A percentile compares a stretch with the other conserved stretches of the same genome.
These are phyloP conservation scores for Umimayanthus kanabou DNA, from an alignment of 92 coral and sea anemone species.

Conservation along the genomic window DNA sequence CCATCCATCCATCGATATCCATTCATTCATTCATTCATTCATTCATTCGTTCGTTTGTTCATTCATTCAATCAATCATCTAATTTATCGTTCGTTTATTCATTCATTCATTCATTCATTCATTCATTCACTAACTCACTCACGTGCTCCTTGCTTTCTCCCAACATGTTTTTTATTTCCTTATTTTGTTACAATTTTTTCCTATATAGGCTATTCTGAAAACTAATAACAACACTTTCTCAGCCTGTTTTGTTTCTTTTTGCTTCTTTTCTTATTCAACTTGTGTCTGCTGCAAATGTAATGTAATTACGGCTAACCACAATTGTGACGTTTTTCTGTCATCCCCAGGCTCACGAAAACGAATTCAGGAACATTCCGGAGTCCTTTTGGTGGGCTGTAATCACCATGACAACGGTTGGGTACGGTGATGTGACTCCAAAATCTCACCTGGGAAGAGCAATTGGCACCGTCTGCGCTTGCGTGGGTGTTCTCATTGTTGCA, in stretches of 20 bases:
- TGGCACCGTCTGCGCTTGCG: constrained; percentile 97
- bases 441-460: constrained; percentile 78
- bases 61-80: background rate
- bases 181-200: no score
- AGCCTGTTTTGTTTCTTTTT: no score
- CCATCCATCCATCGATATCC: background rate
- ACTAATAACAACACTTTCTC: no score
- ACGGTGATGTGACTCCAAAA: constrained; percentile 93
- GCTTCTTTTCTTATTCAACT: no score
- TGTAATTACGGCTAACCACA: background rate
- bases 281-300: no score
- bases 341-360: constrained; percentile 30
- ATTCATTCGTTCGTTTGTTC: background rate
- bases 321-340: constrained; percentile 33
- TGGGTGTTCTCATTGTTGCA: constrained; percentile 96
- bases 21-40: background rate
- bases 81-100: background rate
- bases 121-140: background rate
- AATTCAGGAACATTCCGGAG: constrained; percentile 86
- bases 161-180: no score
- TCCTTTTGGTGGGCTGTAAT: constrained; percentile 99
- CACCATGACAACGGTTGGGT: constrained; percentile 99
- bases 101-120: background rate
- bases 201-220: no score
- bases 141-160: background rate